phyloP scores from a whole-genome alignment of 2,888 invertebrate species.

The Trichogramma evanescens region DNA sequence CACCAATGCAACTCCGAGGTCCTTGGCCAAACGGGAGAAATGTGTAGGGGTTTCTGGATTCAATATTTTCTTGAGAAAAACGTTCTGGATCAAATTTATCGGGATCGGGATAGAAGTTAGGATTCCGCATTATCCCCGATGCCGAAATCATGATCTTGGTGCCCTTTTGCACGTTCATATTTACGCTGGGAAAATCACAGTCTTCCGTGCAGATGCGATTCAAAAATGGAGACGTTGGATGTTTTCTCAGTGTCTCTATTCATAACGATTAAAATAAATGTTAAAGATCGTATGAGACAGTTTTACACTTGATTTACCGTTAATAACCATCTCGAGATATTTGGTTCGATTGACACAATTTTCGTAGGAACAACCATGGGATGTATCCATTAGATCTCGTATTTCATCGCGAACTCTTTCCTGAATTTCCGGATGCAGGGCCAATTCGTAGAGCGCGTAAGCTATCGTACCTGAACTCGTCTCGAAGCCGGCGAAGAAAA shows the following conservation, averaged over 20 bases:
- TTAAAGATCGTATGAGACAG: not conserved
- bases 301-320: conserved; percentile 31
- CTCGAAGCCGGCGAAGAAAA: conserved; percentile 49
- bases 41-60: conserved; percentile 30
- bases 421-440: conserved; percentile 42
- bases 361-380: conserved; percentile 42
- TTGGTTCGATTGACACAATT: conserved; percentile 43
- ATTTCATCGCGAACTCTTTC: conserved; percentile 43
- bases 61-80: conserved; percentile 42
- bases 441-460: conserved; percentile 46
- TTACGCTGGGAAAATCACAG: conserved; percentile 22
- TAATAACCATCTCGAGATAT: conserved; percentile 46
- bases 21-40: conserved; percentile 39
- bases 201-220: conserved; percentile 41
- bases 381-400: conserved; percentile 12
- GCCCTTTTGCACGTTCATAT: conserved; percentile 31
- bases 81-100: conserved; percentile 52
- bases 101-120: conserved; percentile 48
- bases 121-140: conserved; percentile 47
- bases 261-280: not conserved
- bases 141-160: conserved; percentile 41
- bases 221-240: conserved; percentile 39
- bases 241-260: conserved; percentile 41
- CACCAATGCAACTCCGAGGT: conserved; percentile 37
- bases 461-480: conserved; percentile 48